These are phyloP conservation scores for Schmidtea mediterranea DNA, from an alignment of 1,140 invertebrate species.

Conservation along the genomic window DNA sequence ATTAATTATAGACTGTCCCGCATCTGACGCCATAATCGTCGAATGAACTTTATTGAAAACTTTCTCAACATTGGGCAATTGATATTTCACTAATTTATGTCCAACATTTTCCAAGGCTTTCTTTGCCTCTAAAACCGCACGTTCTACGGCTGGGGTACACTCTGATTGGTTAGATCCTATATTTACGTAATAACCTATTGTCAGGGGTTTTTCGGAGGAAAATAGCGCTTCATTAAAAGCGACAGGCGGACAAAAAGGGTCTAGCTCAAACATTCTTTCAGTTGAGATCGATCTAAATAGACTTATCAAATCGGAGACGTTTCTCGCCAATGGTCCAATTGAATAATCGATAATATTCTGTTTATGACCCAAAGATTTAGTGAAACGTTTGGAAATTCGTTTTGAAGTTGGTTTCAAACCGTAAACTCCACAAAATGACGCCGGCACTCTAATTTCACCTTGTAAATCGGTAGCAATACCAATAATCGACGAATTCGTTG, in stretches of 20 bases:
- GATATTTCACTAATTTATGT: not conserved
- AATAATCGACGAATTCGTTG: too few species aligned
- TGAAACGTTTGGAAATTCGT: not conserved
- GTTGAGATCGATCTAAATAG: not conserved
- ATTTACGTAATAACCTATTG: not conserved
- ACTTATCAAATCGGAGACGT: not conserved
- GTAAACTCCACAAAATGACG: too few species aligned
- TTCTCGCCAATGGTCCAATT: constrained; percentile 2
- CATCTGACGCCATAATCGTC: not conserved
- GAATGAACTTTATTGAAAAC: not conserved
- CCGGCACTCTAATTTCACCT: too few species aligned
- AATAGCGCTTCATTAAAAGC: not conserved
- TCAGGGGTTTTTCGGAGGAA: not conserved
- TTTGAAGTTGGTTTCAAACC: too few species aligned
- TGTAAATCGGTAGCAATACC: too few species aligned
- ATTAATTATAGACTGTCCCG: not conserved
- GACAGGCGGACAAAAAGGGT: not conserved
- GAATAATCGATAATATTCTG: not conserved
- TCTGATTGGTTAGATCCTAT: not conserved
- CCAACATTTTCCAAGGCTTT: not conserved
- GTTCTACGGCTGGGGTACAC: not conserved
- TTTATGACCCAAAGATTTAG: not conserved
- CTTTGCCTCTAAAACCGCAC: not conserved
- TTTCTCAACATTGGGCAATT: too few species aligned
- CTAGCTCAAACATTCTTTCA: not conserved